Evolutionary conservation across 2,113 vertebrate species (phyloP), one percentile per base, ranked within the genome.

Genomic region (Rhombomys opimus): DNA sequence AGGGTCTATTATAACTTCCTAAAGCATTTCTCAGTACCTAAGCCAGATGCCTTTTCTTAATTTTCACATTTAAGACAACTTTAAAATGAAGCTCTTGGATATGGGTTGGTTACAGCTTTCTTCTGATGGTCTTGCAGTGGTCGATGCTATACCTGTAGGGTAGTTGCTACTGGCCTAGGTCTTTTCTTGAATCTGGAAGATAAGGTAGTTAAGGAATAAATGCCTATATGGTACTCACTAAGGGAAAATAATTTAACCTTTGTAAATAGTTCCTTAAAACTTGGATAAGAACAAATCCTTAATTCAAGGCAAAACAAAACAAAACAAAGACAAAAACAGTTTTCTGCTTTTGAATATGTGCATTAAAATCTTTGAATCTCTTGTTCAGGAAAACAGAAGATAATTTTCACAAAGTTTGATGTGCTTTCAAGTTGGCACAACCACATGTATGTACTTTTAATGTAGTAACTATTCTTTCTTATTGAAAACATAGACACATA

Each of bases 61-160:
- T 87, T 93, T 87, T 76, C 68, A 72, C 87, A 63, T 89, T 84
- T 85, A 90, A 65, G 65, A 27, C 75, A 81, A 46, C 63, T 30
- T 81, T 81, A 63, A 95, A 86, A 97, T 90, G 52, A 98, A 97
- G 87, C 59, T 87, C 84, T 95, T 65, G 70, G 87, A 72, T 92
- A 85, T 76, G 76, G 27, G 27, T 54, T 63, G 14, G 30, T 63
- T 59, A 84, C 70, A 97, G 76, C 5, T 93, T 93, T 90, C 92
- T 35, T 25, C 54, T 73, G 57, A 10, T 73, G 65, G 38, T 25
- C 67, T 80, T 70, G 30, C 6, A 12, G 17, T 91, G 35, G 18
- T 57, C 57, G 18, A 89, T 70, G 84, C 72, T 78, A 20, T 94
- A 52, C 52, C 32, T 78, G 30, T 25, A 52, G 17, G 61, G 46